Evolutionary conservation across 2,888 invertebrate genomes (phyloP).

Genomic region (Vannuccia rotundouncinata): DNA sequence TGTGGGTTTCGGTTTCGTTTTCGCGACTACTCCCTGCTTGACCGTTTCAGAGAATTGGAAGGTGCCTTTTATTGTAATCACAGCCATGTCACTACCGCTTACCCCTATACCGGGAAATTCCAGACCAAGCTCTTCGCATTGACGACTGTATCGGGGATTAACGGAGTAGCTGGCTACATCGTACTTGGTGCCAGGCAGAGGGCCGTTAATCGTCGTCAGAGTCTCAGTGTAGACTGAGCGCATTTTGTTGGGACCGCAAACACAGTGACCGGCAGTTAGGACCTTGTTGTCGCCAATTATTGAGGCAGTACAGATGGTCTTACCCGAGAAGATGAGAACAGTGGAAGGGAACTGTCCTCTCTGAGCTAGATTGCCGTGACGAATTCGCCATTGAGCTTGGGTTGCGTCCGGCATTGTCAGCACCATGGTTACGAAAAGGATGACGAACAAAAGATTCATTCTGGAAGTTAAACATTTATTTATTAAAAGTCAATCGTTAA

Average conservation of each 20-base stretch:
- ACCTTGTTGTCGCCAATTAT: constrained; percentile 10
- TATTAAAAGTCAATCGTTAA: no score
- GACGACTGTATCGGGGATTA: not conserved
- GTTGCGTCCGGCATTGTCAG: no score
- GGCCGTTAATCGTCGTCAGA: not conserved
- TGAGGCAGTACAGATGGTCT: not conserved
- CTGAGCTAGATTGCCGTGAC: not conserved
- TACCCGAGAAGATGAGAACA: not conserved
- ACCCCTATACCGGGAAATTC: not conserved
- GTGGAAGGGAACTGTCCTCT: not conserved
- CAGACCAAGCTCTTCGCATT: not conserved
- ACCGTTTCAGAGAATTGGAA: not conserved
- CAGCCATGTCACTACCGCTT: not conserved
- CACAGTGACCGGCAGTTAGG: not conserved
- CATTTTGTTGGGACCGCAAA: not conserved
- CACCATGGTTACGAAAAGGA: no score
- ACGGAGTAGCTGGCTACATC: not conserved
- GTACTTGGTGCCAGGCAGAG: not conserved
- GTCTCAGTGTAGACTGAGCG: not conserved
- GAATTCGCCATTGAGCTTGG: not conserved
- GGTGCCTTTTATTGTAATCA: not conserved
- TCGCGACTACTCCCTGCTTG: not conserved
- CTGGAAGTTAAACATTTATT: no score
- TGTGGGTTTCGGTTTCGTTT: not conserved
- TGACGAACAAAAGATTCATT: no score